Evolutionary conservation across 2,888 invertebrate species (phyloP).

Genomic region (Napeogenes inachia): DNA sequence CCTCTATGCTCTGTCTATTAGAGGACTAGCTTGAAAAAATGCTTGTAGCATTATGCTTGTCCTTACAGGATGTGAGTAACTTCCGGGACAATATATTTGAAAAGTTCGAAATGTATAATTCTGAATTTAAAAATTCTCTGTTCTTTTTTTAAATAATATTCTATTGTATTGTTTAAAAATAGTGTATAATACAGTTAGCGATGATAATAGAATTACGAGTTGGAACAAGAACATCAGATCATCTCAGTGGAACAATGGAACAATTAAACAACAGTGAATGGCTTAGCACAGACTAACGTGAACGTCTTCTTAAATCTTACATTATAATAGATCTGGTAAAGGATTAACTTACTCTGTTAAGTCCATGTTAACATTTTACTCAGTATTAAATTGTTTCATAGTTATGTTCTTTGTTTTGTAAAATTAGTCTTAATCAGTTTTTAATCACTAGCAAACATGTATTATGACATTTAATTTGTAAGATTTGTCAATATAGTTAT

Average conservation of each 20-base stretch:
- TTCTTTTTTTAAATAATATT: neutral
- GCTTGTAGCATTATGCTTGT: too few species aligned
- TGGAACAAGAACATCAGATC: conserved; percentile 31
- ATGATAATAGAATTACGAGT: conserved; percentile 23
- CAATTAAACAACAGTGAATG: conserved; percentile 66
- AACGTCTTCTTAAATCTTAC: conserved; percentile 7
- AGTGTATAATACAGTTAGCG: too few species aligned
- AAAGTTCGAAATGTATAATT: neutral
- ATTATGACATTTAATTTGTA: too few species aligned
- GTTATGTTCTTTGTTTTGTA: too few species aligned
- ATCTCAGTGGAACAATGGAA: conserved; percentile 53
- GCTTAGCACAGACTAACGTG: conserved; percentile 50
- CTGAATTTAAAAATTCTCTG: neutral
- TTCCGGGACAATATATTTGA: neutral
- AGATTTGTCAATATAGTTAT: neutral
- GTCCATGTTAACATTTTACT: conserved; percentile 1
- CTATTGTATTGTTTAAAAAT: neutral
- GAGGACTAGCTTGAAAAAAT: too few species aligned
- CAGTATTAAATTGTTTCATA: too few species aligned
- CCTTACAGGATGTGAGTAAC: neutral
- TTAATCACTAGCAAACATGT: neutral
- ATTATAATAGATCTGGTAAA: conserved; percentile 33
- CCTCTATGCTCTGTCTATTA: too few species aligned
- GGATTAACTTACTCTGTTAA: conserved; percentile 6
- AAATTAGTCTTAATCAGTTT: neutral